Percentiles rank a stretch among this genome's conserved stretches.
Evolutionary conservation across 2,888 invertebrate species (phyloP).

Genomic region (Temnothorax unifasciatus): DNA sequence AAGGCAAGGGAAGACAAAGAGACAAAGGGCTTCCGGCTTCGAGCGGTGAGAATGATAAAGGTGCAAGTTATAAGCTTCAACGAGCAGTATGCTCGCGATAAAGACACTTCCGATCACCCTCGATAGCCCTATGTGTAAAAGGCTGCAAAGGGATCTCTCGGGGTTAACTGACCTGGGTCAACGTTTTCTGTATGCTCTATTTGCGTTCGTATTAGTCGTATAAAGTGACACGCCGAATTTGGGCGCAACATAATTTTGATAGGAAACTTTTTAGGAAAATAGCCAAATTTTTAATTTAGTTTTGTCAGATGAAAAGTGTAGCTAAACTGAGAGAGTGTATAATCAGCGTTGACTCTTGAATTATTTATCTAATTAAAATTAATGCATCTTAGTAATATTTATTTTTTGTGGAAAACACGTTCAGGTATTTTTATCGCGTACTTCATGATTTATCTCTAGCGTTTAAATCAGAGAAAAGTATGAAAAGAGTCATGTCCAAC

Average conservation of each 20-base stretch:
- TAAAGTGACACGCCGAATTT: background rate
- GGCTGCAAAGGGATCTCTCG: slow-evolving; percentile 38
- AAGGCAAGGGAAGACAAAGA: slow-evolving; percentile 22
- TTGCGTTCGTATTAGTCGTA: slow-evolving; percentile 20
- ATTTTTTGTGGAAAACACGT: background rate
- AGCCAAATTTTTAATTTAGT: background rate
- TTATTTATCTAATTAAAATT: background rate
- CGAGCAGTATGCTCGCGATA: slow-evolving; percentile 45
- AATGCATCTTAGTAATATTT: background rate
- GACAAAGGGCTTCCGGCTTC: slow-evolving; percentile 47
- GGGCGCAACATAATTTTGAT: background rate
- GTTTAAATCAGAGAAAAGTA: background rate
- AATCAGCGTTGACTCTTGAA: background rate
- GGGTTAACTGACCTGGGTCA: slow-evolving; percentile 61
- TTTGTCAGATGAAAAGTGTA: background rate
- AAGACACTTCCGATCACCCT: slow-evolving; percentile 49
- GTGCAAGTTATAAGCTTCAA: slow-evolving; percentile 60
- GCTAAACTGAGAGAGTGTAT: too few species aligned
- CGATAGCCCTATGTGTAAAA: slow-evolving; percentile 38
- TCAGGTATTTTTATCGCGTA: background rate
- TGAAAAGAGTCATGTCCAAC: slow-evolving; percentile 4
- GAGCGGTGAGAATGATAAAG: slow-evolving; percentile 52
- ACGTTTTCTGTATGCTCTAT: slow-evolving; percentile 46
- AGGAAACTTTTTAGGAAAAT: background rate
- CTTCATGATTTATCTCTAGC: slow-evolving; percentile 11